phyloP scores from a whole-genome alignment of 2,888 invertebrate species.

The Mellilla xanthometata region DNA sequence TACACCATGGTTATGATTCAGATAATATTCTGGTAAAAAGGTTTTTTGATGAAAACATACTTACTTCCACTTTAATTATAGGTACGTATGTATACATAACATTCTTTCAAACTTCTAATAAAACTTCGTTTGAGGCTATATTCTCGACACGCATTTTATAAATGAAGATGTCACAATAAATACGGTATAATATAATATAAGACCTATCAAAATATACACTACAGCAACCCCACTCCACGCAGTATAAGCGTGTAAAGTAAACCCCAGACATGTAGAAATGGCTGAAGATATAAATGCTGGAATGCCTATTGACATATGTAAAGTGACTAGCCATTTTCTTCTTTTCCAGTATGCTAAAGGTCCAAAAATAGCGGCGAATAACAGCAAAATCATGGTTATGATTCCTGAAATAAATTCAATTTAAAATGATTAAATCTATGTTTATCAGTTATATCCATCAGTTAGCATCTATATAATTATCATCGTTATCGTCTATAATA shows the following conservation, averaged over 20 bases:
- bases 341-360: conserved; percentile 26
- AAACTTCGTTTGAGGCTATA: conserved; percentile 15
- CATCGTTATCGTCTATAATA: too few species aligned
- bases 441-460: too few species aligned
- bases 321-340: conserved; percentile 24
- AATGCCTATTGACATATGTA: conserved; percentile 47
- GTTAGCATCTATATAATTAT: too few species aligned
- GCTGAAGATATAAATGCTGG: conserved; percentile 46
- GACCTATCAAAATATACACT: conserved; percentile 35
- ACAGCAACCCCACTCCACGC: conserved; percentile 36
- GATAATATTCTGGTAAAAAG: too few species aligned
- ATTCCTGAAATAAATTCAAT: conserved; percentile 2
- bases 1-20: too few species aligned
- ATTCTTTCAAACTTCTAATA: too few species aligned
- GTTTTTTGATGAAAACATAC: too few species aligned
- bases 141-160: conserved; percentile 43
- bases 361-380: conserved; percentile 35
- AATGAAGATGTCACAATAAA: conserved; percentile 41
- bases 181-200: conserved; percentile 44
- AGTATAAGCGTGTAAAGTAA: conserved; percentile 36
- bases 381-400: conserved; percentile 25
- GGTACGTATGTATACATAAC: too few species aligned
- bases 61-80: too few species aligned
- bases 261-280: conserved; percentile 41
- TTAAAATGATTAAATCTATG: too few species aligned